phyloP scores from a whole-genome alignment of 2,113 vertebrate genomes.

The Aphelocoma coerulescens region DNA sequence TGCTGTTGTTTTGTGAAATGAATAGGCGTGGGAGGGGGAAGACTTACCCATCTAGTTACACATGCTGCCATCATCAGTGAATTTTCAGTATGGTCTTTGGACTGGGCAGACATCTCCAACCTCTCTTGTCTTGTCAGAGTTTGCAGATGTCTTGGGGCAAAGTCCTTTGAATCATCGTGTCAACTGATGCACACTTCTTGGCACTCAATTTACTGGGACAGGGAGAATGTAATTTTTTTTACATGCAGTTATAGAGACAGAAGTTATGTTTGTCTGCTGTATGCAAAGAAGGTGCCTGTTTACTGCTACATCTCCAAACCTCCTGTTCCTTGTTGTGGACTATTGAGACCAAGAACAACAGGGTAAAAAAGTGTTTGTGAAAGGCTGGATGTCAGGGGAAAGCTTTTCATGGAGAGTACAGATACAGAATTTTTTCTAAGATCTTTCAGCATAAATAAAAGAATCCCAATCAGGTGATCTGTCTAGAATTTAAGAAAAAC shows the following conservation, averaged over 20 bases:
- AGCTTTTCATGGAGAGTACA: background rate
- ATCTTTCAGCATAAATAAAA: background rate
- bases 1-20: background rate
- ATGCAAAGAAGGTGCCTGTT: background rate
- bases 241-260: background rate
- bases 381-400: background rate
- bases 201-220: background rate
- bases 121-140: background rate
- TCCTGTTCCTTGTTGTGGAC: background rate
- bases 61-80: background rate
- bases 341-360: background rate
- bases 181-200: background rate
- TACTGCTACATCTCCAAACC: background rate
- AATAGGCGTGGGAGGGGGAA: rapidly evolving
- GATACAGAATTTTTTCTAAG: background rate
- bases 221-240: background rate
- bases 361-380: background rate
- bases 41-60: background rate
- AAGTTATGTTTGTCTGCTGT: background rate
- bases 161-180: background rate
- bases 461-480: background rate
- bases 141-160: background rate
- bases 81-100: background rate
- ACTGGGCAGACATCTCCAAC: background rate
- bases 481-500: background rate